Evolutionary conservation across 2,113 vertebrate species (phyloP).

Genomic region (Eulacestoma nigropectus): DNA sequence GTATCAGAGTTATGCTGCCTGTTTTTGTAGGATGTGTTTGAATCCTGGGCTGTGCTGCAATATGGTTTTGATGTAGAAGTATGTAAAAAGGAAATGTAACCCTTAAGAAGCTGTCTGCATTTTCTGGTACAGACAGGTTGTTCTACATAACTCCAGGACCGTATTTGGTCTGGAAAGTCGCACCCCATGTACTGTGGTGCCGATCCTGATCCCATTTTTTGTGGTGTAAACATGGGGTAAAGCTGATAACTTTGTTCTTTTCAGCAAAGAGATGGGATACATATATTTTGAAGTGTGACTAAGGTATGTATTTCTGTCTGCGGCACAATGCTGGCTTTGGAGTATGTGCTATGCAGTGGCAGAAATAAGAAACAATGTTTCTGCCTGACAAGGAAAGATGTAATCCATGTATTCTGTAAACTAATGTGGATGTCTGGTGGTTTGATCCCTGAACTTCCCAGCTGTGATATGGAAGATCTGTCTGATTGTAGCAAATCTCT

Average conservation of each 20-base stretch:
- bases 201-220: neutral
- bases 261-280: neutral
- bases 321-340: neutral
- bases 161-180: neutral
- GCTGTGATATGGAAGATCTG: neutral
- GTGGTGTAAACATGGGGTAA: neutral
- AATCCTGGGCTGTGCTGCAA: slow-evolving; percentile 51
- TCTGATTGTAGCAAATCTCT: neutral
- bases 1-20: slow-evolving; percentile 69
- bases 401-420: neutral
- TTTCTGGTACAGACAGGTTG: slow-evolving; percentile 50
- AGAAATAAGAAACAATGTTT: neutral
- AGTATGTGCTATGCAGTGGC: neutral
- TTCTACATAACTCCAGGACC: neutral
- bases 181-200: neutral
- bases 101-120: slow-evolving; percentile 68
- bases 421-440: neutral
- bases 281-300: neutral
- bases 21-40: slow-evolving; percentile 70
- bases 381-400: neutral
- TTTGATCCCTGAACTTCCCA: neutral
- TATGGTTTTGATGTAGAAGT: slow-evolving; percentile 77
- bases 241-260: neutral
- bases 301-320: neutral
- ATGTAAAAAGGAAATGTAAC: slow-evolving; percentile 75